These are phyloP conservation scores for Astur gentilis DNA, from an alignment of 2,113 vertebrate species.

Conservation along the genomic window DNA sequence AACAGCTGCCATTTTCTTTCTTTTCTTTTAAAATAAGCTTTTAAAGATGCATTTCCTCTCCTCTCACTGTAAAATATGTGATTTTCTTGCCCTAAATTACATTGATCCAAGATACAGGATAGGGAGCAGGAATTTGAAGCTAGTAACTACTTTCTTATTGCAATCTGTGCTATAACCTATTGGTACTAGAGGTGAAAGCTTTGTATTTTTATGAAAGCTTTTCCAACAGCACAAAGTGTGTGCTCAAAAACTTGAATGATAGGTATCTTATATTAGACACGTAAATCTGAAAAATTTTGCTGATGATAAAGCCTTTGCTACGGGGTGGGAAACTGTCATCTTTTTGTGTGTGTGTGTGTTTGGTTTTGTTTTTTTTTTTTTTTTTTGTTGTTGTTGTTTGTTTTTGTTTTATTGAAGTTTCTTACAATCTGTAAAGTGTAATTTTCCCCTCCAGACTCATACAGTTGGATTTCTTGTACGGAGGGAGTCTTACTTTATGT, in stretches of 20 bases:
- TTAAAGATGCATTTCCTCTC: constrained; percentile 18
- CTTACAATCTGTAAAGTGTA: neutral
- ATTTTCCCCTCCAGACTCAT: constrained; percentile 27
- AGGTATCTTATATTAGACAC: neutral
- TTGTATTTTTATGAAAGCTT: neutral
- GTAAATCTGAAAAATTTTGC: neutral
- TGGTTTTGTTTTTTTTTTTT: neutral
- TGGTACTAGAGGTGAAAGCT: neutral
- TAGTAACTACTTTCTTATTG: neutral
- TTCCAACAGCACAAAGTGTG: neutral
- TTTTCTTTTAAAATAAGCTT: constrained; percentile 18
- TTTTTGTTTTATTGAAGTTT: neutral
- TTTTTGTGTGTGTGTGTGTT: neutral
- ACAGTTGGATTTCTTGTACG: neutral
- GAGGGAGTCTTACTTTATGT: neutral
- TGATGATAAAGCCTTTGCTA: neutral
- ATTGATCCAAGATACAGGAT: neutral
- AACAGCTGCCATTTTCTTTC: constrained; percentile 57
- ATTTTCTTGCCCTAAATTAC: neutral
- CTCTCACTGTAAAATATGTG: neutral
- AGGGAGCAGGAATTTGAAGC: neutral
- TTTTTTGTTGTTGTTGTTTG: neutral
- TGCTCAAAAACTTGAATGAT: neutral
- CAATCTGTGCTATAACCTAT: neutral
- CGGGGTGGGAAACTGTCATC: neutral